A percentile compares a stretch with the other conserved stretches of the same genome.
These are phyloP conservation scores for Thymelicus acteon DNA, from an alignment of 2,888 invertebrate species.

Conservation along the genomic window DNA sequence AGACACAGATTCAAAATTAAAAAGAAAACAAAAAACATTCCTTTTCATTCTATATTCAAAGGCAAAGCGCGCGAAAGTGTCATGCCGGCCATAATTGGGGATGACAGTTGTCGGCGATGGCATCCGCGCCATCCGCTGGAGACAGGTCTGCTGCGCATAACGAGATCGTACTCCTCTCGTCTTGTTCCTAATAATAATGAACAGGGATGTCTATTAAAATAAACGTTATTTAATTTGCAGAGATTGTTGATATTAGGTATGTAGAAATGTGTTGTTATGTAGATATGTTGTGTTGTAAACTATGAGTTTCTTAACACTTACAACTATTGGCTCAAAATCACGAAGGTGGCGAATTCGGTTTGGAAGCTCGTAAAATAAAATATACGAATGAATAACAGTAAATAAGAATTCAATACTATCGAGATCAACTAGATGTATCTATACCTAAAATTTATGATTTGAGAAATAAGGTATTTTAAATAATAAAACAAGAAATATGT, in stretches of 20 bases:
- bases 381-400: no score
- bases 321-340: no score
- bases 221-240: conserved; percentile 31
- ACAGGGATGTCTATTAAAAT: conserved; percentile 37
- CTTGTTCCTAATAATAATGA: conserved; percentile 65
- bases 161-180: conserved; percentile 67
- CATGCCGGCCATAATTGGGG: conserved; percentile 78
- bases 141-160: conserved; percentile 73
- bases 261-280: not conserved
- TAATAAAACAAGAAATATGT: no score
- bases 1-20: conserved; percentile 36
- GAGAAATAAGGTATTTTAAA: no score
- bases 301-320: no score
- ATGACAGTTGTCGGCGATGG: conserved; percentile 74
- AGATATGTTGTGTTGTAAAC: not conserved
- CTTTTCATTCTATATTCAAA: conserved; percentile 72
- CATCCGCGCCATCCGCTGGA: conserved; percentile 57
- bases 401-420: no score
- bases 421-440: no score
- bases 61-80: conserved; percentile 77
- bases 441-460: no score
- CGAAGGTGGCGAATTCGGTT: no score
- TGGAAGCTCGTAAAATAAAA: no score
- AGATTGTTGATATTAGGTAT: conserved; percentile 17
- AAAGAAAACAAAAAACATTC: conserved; percentile 55